Conservation (phyloP, 2,888 invertebrate species). For the Leucozona laternaria region DNA sequence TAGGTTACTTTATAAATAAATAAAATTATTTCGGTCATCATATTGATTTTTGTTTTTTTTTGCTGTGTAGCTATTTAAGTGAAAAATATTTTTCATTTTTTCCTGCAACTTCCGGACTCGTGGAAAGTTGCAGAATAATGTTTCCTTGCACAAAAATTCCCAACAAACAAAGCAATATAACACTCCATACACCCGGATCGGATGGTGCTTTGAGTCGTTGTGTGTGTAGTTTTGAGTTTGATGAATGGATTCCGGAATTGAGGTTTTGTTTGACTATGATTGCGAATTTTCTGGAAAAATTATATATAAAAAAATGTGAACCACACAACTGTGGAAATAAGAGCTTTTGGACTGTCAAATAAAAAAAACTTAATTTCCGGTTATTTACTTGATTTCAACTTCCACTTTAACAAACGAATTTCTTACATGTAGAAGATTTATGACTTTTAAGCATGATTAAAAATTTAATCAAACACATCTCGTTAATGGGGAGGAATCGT, state of each 20-base stretch:
- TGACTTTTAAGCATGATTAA: neutral
- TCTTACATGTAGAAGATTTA: neutral
- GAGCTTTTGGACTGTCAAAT: neutral
- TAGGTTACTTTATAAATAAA: slow-evolving; percentile 1
- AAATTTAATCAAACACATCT: neutral
- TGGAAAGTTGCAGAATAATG: slow-evolving; percentile 18
- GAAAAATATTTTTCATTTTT: neutral
- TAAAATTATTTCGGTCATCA: slow-evolving; percentile 3
- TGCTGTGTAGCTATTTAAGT: neutral
- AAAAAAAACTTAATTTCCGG: neutral
- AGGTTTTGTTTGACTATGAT: slow-evolving; percentile 38
- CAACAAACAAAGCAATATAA: neutral
- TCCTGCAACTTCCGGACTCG: slow-evolving; percentile 16
- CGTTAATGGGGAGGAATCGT: neutral
- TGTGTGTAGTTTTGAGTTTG: slow-evolving; percentile 5
- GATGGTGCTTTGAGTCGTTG: neutral
- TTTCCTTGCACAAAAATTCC: slow-evolving; percentile 10
- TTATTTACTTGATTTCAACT: neutral
- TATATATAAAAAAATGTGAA: slow-evolving; percentile 9
- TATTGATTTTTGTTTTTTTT: slow-evolving; percentile 13
- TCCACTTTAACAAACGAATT: neutral
- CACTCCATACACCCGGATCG: neutral
- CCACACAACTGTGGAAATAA: neutral
- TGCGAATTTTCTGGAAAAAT: slow-evolving; percentile 13
- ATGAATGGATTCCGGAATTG: slow-evolving; percentile 28